These are phyloP conservation scores for Bugulina stolonifera DNA, from an alignment of 2,888 invertebrate genomes.

Conservation along the genomic window DNA sequence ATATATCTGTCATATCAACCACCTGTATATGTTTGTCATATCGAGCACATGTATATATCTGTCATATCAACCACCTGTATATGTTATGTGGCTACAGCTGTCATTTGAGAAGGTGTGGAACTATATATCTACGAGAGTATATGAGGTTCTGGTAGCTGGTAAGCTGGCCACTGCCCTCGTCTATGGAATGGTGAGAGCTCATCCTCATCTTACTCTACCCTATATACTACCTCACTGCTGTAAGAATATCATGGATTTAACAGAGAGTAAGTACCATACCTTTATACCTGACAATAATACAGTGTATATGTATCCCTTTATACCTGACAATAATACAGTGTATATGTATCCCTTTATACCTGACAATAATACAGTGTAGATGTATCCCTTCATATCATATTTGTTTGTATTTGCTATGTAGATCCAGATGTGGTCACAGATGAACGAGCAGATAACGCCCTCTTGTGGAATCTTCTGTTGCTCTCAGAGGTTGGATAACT, in stretches of 20 bases:
- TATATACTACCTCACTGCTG: constrained; percentile 69
- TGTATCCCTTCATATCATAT: not conserved
- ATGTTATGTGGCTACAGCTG: constrained; percentile 51
- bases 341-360: no score
- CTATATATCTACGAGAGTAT: constrained; percentile 67
- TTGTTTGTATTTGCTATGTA: constrained; percentile 32
- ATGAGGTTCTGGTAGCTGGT: constrained; percentile 78
- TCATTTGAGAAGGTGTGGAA: constrained; percentile 70
- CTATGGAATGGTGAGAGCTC: constrained; percentile 52
- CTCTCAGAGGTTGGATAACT: constrained; percentile 60
- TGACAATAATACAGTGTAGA: no score
- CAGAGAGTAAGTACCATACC: constrained; percentile 43
- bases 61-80: not conserved
- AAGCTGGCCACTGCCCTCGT: constrained; percentile 67
- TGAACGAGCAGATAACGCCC: constrained; percentile 71
- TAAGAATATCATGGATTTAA: constrained; percentile 61
- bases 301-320: no score
- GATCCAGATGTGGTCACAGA: constrained; percentile 62
- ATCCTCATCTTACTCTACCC: constrained; percentile 66
- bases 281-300: no score
- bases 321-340: no score
- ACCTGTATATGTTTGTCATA: not conserved
- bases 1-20: no score
- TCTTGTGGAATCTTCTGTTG: constrained; percentile 70
- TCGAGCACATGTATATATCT: no score